phyloP scores from a whole-genome alignment of 1,140 invertebrate species.

The Euwallacea fornicatus region DNA sequence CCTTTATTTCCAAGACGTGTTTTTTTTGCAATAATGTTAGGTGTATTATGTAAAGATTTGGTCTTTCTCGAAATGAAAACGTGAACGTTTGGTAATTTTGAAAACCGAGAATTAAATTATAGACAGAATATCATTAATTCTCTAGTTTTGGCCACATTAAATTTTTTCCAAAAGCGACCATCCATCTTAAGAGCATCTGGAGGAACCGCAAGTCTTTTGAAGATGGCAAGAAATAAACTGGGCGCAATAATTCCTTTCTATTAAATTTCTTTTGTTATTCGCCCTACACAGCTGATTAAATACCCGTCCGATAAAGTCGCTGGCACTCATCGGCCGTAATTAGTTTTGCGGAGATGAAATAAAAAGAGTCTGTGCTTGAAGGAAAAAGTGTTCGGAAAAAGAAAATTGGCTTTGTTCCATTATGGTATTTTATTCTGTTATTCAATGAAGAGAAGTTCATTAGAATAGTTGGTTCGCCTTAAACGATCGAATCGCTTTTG shows the following conservation, averaged over 20 bases:
- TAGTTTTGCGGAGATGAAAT: conserved; percentile 30
- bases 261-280: conserved; percentile 25
- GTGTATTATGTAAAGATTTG: too few relatives aligned
- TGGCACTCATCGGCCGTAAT: conserved; percentile 23
- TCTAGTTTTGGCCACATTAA: not conserved
- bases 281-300: conserved; percentile 24
- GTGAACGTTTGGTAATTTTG: too few relatives aligned
- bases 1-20: not conserved
- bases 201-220: not conserved
- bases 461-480: conserved; percentile 3
- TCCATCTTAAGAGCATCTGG: conserved; percentile 1
- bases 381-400: conserved; percentile 21
- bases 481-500: too few relatives aligned
- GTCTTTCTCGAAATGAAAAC: too few relatives aligned
- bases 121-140: too few relatives aligned
- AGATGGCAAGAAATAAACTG: conserved; percentile 11
- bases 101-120: too few relatives aligned
- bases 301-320: conserved; percentile 28
- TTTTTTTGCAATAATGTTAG: not conserved
- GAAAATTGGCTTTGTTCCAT: conserved; percentile 21
- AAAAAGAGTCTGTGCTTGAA: conserved; percentile 12
- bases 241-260: conserved; percentile 19
- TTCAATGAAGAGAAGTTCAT: conserved; percentile 11
- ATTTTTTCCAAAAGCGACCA: not conserved
- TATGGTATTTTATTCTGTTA: conserved; percentile 2